phyloP scores from a whole-genome alignment of 2,113 vertebrate genomes.

The Erythrolamprus reginae region DNA sequence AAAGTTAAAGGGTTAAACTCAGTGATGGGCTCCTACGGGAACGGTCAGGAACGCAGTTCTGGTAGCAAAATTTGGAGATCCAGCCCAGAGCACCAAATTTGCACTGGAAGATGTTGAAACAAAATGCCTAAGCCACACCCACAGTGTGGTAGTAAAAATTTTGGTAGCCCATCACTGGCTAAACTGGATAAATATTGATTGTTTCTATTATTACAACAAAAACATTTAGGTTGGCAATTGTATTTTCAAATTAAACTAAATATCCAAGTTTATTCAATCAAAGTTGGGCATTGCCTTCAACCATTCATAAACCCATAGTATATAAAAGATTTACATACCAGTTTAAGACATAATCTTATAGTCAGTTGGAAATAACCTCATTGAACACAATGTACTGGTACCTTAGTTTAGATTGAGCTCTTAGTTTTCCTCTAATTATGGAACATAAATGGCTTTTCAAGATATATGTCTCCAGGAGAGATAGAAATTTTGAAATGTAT shows the following conservation, averaged over 20 bases:
- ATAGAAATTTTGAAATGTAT: slow-evolving; percentile 56
- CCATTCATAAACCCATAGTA: not conserved
- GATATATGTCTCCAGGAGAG: not conserved
- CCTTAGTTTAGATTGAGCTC: not conserved
- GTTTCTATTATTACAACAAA: not conserved
- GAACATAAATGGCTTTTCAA: slow-evolving; percentile 22
- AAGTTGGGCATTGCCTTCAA: not conserved
- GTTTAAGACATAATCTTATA: not conserved
- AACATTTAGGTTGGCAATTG: not conserved
- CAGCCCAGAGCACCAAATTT: no score
- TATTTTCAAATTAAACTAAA: not conserved
- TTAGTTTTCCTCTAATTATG: slow-evolving; percentile 13
- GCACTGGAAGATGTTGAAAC: no score
- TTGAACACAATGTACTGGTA: not conserved
- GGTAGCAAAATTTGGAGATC: no score
- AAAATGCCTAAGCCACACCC: no score
- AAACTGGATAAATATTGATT: not conserved
- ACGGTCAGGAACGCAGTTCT: no score
- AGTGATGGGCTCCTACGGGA: no score
- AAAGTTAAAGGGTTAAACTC: no score
- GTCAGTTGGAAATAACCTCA: not conserved
- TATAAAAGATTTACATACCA: not conserved
- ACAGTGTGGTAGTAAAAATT: no score
- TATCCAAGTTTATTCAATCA: not conserved
- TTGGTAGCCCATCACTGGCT: no score